Evolutionary conservation across 2,797 vertebrate species (phyloP).

Genomic region (Aphelocoma californica): DNA sequence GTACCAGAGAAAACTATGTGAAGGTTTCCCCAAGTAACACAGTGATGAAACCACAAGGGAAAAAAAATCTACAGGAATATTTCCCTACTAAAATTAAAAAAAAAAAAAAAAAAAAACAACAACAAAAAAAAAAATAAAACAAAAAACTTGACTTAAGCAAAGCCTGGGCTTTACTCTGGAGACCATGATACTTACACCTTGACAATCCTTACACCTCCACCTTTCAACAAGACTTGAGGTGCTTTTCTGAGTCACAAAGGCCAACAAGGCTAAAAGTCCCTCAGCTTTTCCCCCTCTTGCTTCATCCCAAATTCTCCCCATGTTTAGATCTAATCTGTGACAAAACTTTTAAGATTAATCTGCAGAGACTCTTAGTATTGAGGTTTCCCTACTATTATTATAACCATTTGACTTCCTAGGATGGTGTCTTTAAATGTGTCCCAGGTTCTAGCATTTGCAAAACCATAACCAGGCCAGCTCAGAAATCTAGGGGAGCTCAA

Average conservation of each 20-base stretch:
- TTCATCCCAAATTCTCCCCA: neutral
- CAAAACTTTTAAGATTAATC: neutral
- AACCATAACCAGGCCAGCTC: neutral
- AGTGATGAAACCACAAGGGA: neutral
- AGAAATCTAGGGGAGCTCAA: neutral
- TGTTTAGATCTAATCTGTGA: neutral
- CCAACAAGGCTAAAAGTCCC: neutral
- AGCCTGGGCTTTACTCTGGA: neutral
- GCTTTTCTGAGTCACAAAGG: neutral
- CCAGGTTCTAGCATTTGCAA: neutral
- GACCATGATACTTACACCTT: neutral
- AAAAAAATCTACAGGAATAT: neutral
- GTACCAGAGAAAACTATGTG: neutral
- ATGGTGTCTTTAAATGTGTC: neutral
- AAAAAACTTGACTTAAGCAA: neutral
- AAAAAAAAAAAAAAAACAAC: neutral
- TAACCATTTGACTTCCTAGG: neutral
- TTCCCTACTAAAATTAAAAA: neutral
- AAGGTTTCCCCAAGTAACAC: neutral
- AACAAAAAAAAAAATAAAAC: neutral
- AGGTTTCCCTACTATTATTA: neutral
- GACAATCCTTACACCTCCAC: neutral
- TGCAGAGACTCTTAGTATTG: neutral
- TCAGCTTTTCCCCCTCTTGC: neutral
- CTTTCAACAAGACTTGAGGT: neutral